These are phyloP conservation scores for Cydia strobilella DNA, from an alignment of 1,140 invertebrate genomes.

Conservation along the genomic window DNA sequence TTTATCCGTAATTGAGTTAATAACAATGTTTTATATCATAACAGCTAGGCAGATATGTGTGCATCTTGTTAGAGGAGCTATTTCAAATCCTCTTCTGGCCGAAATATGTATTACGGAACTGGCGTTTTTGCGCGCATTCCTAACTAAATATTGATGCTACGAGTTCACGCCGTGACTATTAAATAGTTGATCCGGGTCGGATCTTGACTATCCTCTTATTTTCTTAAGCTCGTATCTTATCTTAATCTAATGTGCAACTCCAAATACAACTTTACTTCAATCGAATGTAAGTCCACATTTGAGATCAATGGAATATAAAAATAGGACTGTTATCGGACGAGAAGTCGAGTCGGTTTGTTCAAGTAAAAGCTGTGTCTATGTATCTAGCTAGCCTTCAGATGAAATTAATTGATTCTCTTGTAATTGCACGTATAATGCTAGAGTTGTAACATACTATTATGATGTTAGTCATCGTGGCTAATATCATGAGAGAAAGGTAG, in stretches of 20 bases:
- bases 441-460: not conserved
- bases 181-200: slow-evolving; percentile 56
- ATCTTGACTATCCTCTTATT: not conserved
- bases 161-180: slow-evolving; percentile 47
- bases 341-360: not conserved
- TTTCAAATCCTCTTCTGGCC: slow-evolving; percentile 36
- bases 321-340: not conserved
- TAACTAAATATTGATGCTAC: slow-evolving; percentile 62
- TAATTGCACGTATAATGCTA: not conserved
- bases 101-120: slow-evolving; percentile 68
- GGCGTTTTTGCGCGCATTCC: slow-evolving; percentile 67
- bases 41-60: slow-evolving; percentile 12
- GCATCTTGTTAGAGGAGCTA: slow-evolving; percentile 17
- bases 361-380: not conserved
- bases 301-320: not conserved
- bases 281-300: not conserved
- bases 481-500: not conserved
- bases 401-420: not conserved
- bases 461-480: not conserved
- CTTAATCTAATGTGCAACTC: not conserved
- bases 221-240: not conserved
- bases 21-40: slow-evolving; percentile 12
- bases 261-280: not conserved
- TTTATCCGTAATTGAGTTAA: not conserved
- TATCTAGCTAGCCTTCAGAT: not conserved